Percentiles rank a stretch among this genome's conserved stretches.
Evolutionary conservation across 2,888 invertebrate genomes (phyloP).

Genomic region (Lissocephala sabroskyi): DNA sequence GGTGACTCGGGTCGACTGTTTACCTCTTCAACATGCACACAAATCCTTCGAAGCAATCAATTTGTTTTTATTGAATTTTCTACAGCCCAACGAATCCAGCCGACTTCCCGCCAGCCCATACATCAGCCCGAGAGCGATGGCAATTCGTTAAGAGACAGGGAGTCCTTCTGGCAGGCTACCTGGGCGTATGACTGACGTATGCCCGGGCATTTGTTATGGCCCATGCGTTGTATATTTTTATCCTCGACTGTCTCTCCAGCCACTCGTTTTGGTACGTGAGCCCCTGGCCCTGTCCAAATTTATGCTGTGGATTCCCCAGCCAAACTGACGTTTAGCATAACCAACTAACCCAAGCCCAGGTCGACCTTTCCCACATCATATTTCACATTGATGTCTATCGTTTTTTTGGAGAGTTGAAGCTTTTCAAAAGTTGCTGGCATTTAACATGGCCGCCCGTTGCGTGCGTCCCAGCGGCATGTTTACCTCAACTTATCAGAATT

Average conservation of each 20-base stretch:
- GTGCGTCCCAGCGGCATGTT: too few species aligned
- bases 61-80: constrained; percentile 61
- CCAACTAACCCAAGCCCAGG: too few species aligned
- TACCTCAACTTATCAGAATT: too few species aligned
- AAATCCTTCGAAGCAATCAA: constrained; percentile 56
- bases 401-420: constrained; percentile 34
- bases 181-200: constrained; percentile 58
- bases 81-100: constrained; percentile 1
- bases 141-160: constrained; percentile 28
- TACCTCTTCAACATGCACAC: constrained; percentile 44
- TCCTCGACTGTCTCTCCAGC: constrained; percentile 5
- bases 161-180: constrained; percentile 20
- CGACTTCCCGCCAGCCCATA: constrained; percentile 1
- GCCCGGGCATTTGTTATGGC: constrained; percentile 51
- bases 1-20: constrained; percentile 19
- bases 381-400: constrained; percentile 56
- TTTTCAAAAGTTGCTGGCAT: constrained; percentile 58
- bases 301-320: constrained; percentile 34
- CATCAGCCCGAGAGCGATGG: constrained; percentile 16
- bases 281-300: constrained; percentile 48
- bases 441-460: too few species aligned
- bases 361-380: constrained; percentile 14
- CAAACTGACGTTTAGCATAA: too few species aligned
- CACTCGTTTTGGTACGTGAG: constrained; percentile 6
- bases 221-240: constrained; percentile 17